Base-by-base conservation (phyloP, 2,113 vertebrate species). In the Oceanodroma tethys region DNA sequence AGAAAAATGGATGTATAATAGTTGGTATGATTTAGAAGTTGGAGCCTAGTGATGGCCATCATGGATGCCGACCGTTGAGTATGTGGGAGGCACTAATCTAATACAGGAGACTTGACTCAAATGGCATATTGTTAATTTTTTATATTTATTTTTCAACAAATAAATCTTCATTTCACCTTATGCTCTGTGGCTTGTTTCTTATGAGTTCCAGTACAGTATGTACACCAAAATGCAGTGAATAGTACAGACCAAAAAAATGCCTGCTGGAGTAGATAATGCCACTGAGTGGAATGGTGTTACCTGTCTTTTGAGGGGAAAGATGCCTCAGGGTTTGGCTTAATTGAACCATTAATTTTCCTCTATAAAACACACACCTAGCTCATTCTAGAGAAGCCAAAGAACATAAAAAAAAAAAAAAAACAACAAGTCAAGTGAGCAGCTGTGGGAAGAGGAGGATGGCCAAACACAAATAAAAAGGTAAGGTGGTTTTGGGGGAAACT, bases 121-220 rank as follows among this genome's bases (percentile, higher is more conserved):
- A 56, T 81, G 88, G 60, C 40, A 81, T 88, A 79, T 13, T 97
- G 97, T 94, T 88, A n/a, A 34, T 22, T 89, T 96, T 97, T 92
- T 62, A 79, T 86, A 96, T 97, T 96, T 94, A 91, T 97, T 95
- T 96, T 96, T 93, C 93, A 94, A 93, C 73, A 95, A 97, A 97
- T 97, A 97, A 96, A 96, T 90, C n/a, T 91, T 91, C 66, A n/a
- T 91, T 97, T 97, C 81, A 95, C 58, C 38, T 83, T 86, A 66
- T 29, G 32, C 74, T 94, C 68, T 95, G 81, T 76, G 93, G 74
- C 81, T 76, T 87, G 9, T 91, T 97, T 96, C 59, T 96, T 97
- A 79, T 42, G 38, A 79, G 56, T 72, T 94, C 52, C 52, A 48
- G 52, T 79, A 55, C 23, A 45, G 16, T 18, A 6, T 3, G 13